Evolutionary conservation across 2,113 vertebrate genomes (phyloP).

Genomic region (Cavia porcellus): DNA sequence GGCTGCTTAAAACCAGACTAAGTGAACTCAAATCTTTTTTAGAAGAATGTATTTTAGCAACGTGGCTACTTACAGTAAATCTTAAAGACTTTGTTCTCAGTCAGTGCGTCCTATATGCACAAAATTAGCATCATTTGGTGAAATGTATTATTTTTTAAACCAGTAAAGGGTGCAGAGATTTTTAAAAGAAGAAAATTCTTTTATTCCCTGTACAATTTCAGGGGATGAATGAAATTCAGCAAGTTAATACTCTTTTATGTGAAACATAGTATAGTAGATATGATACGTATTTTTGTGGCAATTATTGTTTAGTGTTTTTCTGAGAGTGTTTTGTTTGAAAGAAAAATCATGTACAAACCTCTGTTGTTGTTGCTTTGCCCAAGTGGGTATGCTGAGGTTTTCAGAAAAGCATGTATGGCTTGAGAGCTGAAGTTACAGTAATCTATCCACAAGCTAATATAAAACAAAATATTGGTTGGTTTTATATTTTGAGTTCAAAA

Average conservation of each 20-base stretch:
- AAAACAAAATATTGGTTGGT: background rate
- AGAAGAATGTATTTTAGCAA: background rate
- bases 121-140: constrained; percentile 7
- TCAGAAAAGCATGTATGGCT: background rate
- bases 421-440: background rate
- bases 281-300: background rate
- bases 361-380: background rate
- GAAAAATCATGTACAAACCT: background rate
- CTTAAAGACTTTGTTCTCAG: background rate
- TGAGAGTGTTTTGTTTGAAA: background rate
- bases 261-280: background rate
- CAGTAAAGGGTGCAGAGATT: constrained; percentile 34
- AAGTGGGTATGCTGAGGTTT: background rate
- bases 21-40: background rate
- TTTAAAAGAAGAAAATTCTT: constrained; percentile 34
- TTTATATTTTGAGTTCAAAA: background rate
- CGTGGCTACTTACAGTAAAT: background rate
- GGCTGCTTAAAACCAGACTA: background rate
- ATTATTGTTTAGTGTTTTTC: constrained; percentile 38
- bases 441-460: background rate
- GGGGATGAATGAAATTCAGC: constrained; percentile 31
- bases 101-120: background rate
- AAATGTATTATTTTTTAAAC: constrained; percentile 38
- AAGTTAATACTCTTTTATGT: constrained; percentile 25
- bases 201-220: background rate